phyloP scores from a whole-genome alignment of 2,113 vertebrate genomes.

The Solenodon paradoxus region DNA sequence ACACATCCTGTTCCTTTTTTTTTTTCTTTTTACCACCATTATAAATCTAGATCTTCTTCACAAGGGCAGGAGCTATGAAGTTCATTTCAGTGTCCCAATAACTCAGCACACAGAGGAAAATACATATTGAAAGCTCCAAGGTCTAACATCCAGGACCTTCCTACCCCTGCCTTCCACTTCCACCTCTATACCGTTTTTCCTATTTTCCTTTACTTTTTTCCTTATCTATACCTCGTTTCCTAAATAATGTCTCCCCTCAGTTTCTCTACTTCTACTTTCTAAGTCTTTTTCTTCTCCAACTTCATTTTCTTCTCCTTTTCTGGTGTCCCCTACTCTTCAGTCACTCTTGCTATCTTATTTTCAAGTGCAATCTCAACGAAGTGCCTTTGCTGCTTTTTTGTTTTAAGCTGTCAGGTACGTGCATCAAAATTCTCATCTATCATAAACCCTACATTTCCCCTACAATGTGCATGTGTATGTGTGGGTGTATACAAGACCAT shows the following conservation, averaged over 20 bases:
- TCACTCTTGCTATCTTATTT: background rate
- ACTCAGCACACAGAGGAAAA: background rate
- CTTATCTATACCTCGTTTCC: background rate
- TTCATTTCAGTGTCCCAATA: background rate
- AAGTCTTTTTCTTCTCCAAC: background rate
- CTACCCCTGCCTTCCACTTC: background rate
- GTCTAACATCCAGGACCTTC: background rate
- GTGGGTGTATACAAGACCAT: background rate
- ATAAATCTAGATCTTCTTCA: background rate
- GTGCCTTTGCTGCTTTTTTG: background rate
- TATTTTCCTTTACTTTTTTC: background rate
- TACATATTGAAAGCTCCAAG: background rate
- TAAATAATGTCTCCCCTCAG: background rate
- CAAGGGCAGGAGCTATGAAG: background rate
- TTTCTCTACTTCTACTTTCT: background rate
- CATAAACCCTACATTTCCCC: background rate
- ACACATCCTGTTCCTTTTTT: background rate
- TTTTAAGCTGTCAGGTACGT: background rate
- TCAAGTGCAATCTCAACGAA: conserved; percentile 5
- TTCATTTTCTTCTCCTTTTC: background rate
- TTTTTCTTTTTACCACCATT: background rate
- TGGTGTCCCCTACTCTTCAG: background rate
- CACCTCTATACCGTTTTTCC: background rate
- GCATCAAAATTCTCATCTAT: background rate
- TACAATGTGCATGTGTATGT: background rate